A percentile compares a stretch with the other conserved stretches of the same genome.
phyloP scores from a whole-genome alignment of 2,797 vertebrate species.

The Melanotaenia boesemani region DNA sequence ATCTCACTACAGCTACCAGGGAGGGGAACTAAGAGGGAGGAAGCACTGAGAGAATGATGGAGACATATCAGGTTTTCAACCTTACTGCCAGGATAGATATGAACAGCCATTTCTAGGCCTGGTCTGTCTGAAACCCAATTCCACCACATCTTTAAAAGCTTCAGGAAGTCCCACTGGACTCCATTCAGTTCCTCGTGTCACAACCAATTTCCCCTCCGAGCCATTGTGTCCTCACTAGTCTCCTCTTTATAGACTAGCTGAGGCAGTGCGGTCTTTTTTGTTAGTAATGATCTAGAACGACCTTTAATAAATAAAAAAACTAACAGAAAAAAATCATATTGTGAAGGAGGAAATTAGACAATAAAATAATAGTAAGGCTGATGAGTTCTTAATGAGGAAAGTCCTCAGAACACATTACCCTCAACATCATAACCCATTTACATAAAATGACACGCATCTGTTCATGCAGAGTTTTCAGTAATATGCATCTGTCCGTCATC shows the following conservation, averaged over 20 bases:
- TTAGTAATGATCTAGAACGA: neutral
- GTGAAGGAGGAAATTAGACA: neutral
- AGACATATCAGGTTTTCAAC: conserved; percentile 67
- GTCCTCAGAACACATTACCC: neutral
- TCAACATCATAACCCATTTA: neutral
- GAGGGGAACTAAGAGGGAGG: conserved; percentile 22
- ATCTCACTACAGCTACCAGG: conserved; percentile 54
- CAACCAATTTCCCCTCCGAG: conserved; percentile 62
- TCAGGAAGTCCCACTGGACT: conserved; percentile 71
- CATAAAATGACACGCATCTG: neutral
- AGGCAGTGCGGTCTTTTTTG: neutral
- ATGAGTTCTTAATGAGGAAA: neutral
- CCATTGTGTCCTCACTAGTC: conserved; percentile 26
- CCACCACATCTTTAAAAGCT: conserved; percentile 70
- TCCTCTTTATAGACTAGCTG: conserved; percentile 31
- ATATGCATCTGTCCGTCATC: neutral
- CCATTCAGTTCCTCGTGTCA: conserved; percentile 66
- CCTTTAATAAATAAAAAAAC: neutral
- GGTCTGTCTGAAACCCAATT: conserved; percentile 70
- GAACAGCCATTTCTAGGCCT: conserved; percentile 61
- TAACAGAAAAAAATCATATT: neutral
- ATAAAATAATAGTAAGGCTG: neutral
- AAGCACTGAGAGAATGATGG: conserved; percentile 45
- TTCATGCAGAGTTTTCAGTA: neutral
- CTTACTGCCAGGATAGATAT: conserved; percentile 59